Conservation (phyloP, 2,888 invertebrate genomes). For the Drosophila borborema region DNA sequence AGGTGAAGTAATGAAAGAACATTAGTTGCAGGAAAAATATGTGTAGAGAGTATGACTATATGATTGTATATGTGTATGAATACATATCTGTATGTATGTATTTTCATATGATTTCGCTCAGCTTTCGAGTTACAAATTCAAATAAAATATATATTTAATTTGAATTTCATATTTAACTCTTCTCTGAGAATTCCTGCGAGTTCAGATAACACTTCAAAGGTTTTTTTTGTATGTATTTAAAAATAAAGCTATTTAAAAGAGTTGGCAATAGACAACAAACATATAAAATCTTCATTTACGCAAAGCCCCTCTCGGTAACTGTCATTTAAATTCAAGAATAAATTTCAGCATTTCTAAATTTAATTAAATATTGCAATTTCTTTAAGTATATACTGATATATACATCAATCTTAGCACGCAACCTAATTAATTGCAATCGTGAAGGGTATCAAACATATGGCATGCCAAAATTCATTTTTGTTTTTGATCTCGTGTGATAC, state of each 20-base stretch:
- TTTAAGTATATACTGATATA: not conserved
- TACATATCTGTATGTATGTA: not conserved
- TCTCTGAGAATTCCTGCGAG: not conserved
- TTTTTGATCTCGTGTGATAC: slow-evolving; percentile 5
- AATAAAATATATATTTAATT: not conserved
- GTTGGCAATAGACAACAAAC: not conserved
- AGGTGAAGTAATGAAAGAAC: not conserved
- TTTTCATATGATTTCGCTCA: not conserved
- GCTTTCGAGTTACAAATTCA: not conserved
- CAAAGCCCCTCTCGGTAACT: not conserved
- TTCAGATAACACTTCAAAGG: not conserved
- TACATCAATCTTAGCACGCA: not conserved
- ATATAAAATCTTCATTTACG: not conserved
- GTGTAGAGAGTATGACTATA: not conserved
- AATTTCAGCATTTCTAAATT: not conserved
- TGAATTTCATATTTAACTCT: not conserved
- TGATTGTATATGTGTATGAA: not conserved
- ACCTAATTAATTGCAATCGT: not conserved
- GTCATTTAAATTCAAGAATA: not conserved
- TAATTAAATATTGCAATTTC: not conserved
- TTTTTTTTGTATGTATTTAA: not conserved
- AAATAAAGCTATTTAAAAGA: not conserved
- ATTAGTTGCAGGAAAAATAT: not conserved
- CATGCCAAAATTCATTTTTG: not conserved
- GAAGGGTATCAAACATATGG: slow-evolving; percentile 25